Evolutionary conservation across 2,113 vertebrate genomes (phyloP).

Genomic region (Varanus salvator): DNA sequence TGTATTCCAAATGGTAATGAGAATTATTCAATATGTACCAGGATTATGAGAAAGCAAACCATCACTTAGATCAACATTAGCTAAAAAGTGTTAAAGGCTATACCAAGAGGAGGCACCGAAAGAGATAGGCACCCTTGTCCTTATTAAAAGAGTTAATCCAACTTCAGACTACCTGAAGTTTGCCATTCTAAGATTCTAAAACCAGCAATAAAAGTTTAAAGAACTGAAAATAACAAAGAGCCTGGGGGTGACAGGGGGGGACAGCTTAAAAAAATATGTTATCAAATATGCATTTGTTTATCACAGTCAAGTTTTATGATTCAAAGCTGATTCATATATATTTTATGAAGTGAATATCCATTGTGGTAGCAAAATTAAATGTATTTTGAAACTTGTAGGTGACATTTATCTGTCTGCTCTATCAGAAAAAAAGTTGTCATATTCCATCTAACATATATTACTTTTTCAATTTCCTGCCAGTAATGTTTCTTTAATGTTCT

Average conservation of each 20-base stretch:
- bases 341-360: constrained; percentile 76
- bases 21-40: not conserved
- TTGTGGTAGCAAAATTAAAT: constrained; percentile 81
- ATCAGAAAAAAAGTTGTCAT: constrained; percentile 79
- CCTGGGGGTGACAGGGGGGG: constrained; percentile 16
- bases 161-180: not conserved
- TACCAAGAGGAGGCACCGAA: not conserved
- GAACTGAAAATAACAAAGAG: constrained; percentile 68
- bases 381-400: constrained; percentile 76
- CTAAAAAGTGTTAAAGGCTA: not conserved
- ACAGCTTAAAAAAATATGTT: constrained; percentile 23
- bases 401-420: constrained; percentile 80
- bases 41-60: not conserved
- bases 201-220: constrained; percentile 67
- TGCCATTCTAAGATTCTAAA: constrained; percentile 30
- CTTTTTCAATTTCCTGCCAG: constrained; percentile 83
- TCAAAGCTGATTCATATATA: constrained; percentile 70
- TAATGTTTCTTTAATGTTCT: constrained; percentile 80
- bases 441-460: constrained; percentile 79
- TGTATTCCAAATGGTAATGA: not conserved
- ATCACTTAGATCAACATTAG: not conserved
- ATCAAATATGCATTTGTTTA: constrained; percentile 76
- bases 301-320: constrained; percentile 61
- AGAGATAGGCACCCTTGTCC: not conserved
- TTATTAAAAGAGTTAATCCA: not conserved